Evolutionary conservation across 2,888 invertebrate species (phyloP).

Genomic region (Ypsolopha scabrella): DNA sequence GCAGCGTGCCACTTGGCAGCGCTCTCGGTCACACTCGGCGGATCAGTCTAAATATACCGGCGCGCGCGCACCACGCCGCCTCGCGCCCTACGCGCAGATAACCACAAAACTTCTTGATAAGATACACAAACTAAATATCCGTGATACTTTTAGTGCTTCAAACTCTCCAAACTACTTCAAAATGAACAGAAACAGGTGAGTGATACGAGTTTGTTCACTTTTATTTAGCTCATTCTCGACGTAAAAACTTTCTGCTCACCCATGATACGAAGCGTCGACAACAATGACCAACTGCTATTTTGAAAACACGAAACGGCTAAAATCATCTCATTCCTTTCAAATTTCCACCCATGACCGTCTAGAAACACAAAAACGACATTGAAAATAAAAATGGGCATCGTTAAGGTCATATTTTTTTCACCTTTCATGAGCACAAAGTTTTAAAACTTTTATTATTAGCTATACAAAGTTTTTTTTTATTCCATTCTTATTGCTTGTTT

Average conservation of each 20-base stretch:
- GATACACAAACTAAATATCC: constrained; percentile 42
- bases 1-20: background rate
- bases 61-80: constrained; percentile 41
- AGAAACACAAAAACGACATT: background rate
- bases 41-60: constrained; percentile 66
- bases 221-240: constrained; percentile 17
- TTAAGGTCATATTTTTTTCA: constrained; percentile 11
- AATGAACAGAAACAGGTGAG: constrained; percentile 46
- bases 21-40: constrained; percentile 39
- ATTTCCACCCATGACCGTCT: background rate
- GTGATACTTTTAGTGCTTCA: constrained; percentile 30
- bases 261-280: background rate
- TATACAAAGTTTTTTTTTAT: constrained; percentile 8
- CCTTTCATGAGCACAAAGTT: background rate
- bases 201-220: constrained; percentile 27
- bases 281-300: constrained; percentile 17
- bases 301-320: constrained; percentile 34
- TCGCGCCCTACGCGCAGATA: constrained; percentile 37
- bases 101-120: constrained; percentile 44
- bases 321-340: constrained; percentile 1
- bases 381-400: constrained; percentile 15
- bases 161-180: constrained; percentile 40
- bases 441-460: constrained; percentile 4
- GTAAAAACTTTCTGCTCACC: constrained; percentile 3
- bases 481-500: constrained; percentile 14